Evolutionary conservation across 2,888 invertebrate species (phyloP), one percentile per base, ranked within the genome.

Genomic region (Caenorhabditis uteleia): DNA sequence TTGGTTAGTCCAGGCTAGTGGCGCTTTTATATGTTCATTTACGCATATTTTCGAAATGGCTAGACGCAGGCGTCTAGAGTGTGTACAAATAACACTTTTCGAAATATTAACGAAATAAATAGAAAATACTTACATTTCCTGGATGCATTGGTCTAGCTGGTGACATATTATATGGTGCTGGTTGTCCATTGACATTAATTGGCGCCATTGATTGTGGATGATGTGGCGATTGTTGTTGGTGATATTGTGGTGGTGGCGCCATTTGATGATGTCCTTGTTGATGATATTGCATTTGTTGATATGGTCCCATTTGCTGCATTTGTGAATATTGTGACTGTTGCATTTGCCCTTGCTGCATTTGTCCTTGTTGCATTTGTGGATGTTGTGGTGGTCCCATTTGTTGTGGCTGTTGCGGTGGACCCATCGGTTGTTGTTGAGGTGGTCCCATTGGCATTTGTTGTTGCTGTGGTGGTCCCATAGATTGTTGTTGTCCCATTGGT

Each of bases 271-370:
- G 10, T 14, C 16, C 27, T n/a, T 5, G 36, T 8, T 5, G 8
- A n/a, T n/a, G n/a, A n/a, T n/a, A n/a, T 5, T 43, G 38, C n/a
- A 18, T 21, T 27, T 51, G 51, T 42, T 50, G 51, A 34, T 26
- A 44, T 8, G 34, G 20, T 8, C 39, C 29, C 12, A 12, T 29
- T 20, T 14, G 18, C 14, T 38, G 38, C 5, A 20, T 14, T 38
- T 38, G 38, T n/a, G n/a, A n/a, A n/a, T n/a, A n/a, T 5, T 8
- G n/a, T n/a, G 10, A 34, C n/a, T 20, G 20, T 12, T 38, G 18
- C 3, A 38, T 29, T 29, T 6, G 20, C 20, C 20, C 20, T 21
- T 42, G 27, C n/a, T 42, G 42, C 3, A 25, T 23, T 3, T 26
- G 42, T 18, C 14, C 31, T 14, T 14, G 14, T 29, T 14, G 31